Evolutionary conservation across 37 sponge, comb jelly and placozoan species (phyloP).

Genomic region (Halichondria panicea): DNA sequence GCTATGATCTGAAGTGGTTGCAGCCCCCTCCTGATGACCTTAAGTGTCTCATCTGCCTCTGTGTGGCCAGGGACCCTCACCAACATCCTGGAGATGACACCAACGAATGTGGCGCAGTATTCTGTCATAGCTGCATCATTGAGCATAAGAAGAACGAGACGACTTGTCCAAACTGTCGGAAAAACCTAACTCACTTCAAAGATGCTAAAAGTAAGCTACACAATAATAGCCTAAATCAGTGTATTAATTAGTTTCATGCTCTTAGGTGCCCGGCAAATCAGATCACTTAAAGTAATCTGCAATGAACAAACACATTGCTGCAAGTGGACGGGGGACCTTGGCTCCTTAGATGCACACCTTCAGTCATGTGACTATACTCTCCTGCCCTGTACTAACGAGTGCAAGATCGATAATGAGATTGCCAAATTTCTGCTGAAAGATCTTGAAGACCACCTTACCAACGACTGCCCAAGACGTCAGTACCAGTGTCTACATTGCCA

Average conservation of each 20-base stretch:
- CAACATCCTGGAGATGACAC: too few species aligned
- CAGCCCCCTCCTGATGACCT: constrained; percentile 22
- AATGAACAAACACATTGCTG: constrained; percentile 5
- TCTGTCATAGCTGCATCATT: constrained; percentile 15
- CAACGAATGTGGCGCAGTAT: constrained; percentile 24
- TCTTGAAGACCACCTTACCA: constrained; percentile 1
- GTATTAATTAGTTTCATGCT: background rate
- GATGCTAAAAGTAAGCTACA: background rate
- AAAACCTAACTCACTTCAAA: background rate
- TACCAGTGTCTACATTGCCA: constrained; percentile 39
- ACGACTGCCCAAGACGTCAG: constrained; percentile 17
- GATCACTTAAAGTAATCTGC: constrained; percentile 16
- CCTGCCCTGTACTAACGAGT: constrained; percentile 28
- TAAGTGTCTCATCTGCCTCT: constrained; percentile 19
- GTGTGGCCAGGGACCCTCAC: constrained; percentile 4
- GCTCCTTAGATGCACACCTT: constrained; percentile 5
- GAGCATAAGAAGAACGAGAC: background rate
- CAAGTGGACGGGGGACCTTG: constrained; percentile 27
- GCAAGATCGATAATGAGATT: background rate
- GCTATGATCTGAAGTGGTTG: constrained; percentile 20
- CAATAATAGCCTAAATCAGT: background rate
- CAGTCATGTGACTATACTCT: background rate
- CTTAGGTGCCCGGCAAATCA: constrained; percentile 21
- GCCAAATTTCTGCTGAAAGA: constrained; percentile 16
- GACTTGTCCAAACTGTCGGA: constrained; percentile 23